These are phyloP conservation scores for Anhinga rufa DNA, from an alignment of 2,113 vertebrate genomes.

Conservation along the genomic window DNA sequence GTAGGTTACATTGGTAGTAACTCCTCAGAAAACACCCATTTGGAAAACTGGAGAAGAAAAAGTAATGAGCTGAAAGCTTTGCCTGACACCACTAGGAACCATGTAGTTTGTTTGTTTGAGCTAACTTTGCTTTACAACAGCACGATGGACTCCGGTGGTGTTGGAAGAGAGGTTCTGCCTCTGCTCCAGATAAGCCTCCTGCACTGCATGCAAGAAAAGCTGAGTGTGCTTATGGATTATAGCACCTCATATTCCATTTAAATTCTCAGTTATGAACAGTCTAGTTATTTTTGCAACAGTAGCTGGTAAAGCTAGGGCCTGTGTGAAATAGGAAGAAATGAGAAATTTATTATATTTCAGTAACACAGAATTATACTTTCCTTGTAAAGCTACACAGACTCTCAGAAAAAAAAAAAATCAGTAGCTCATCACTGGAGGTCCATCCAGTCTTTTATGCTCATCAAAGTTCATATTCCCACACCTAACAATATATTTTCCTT, in stretches of 20 bases:
- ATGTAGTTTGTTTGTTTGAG: neutral
- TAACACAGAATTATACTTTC: conserved; percentile 18
- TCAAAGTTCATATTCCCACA: neutral
- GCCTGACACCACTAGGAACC: neutral
- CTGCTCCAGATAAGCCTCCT: neutral
- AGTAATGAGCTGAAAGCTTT: neutral
- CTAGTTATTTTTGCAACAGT: conserved; percentile 7
- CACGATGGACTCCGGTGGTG: neutral
- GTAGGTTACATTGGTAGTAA: neutral
- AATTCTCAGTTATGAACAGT: conserved; percentile 5
- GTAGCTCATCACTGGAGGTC: neutral
- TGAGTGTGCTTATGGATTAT: neutral
- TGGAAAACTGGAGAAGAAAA: neutral
- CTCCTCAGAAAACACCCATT: neutral
- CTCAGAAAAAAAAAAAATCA: neutral
- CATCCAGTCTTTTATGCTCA: neutral
- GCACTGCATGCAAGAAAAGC: neutral
- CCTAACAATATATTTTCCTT: neutral
- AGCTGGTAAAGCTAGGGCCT: conserved; percentile 5
- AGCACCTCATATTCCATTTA: neutral
- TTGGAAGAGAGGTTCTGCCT: neutral
- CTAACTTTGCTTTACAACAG: neutral
- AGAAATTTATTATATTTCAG: conserved; percentile 22
- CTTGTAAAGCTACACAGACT: neutral
- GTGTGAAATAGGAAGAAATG: conserved; percentile 21